Conservation (phyloP, 2,888 invertebrate genomes). For the Polymixis flavicincta region DNA sequence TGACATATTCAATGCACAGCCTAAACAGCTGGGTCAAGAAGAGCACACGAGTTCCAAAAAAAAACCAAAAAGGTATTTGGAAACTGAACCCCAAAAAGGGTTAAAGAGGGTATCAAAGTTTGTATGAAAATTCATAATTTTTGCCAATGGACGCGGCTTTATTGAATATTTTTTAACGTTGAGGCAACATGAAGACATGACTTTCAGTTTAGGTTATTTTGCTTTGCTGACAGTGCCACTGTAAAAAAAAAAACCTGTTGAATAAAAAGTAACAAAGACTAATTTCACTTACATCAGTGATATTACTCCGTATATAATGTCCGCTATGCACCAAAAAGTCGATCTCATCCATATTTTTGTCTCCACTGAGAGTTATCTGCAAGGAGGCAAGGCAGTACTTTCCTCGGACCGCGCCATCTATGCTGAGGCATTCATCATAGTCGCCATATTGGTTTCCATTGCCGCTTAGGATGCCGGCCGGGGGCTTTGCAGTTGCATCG, state of each 20-base stretch:
- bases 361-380: conserved; percentile 80
- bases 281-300: conserved; percentile 87
- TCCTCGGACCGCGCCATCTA: conserved; percentile 89
- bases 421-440: conserved; percentile 92
- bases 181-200: not conserved
- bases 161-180: not conserved
- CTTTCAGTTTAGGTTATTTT: not conserved
- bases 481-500: conserved; percentile 93
- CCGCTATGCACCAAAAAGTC: conserved; percentile 89
- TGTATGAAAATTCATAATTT: not conserved
- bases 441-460: conserved; percentile 93
- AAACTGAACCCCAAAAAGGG: not conserved
- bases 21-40: not conserved
- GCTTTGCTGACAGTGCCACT: not conserved
- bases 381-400: conserved; percentile 92
- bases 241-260: not conserved
- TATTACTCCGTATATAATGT: conserved; percentile 88
- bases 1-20: no score
- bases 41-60: not conserved
- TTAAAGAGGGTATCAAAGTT: not conserved
- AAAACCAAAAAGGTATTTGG: no score
- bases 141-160: not conserved
- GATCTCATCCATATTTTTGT: conserved; percentile 74
- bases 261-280: not conserved
- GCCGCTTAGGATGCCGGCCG: conserved; percentile 92